These are phyloP conservation scores for Glandiceps talaboti DNA, from an alignment of 53 echinoderm and acorn worm genomes.

Conservation along the genomic window DNA sequence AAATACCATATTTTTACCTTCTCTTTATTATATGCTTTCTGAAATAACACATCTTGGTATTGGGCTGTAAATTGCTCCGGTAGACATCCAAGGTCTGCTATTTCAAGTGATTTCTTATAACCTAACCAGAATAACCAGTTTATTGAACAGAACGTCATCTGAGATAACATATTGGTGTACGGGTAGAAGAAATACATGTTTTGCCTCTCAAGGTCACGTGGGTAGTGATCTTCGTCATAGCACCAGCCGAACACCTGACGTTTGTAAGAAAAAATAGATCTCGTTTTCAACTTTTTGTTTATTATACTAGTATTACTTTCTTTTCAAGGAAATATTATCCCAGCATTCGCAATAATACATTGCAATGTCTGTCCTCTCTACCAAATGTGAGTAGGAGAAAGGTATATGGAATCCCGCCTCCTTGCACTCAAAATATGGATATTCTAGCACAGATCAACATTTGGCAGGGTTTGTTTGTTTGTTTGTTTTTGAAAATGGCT, in stretches of 20 bases:
- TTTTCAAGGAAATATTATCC: too few species aligned
- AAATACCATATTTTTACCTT: not conserved
- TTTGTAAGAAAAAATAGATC: too few species aligned
- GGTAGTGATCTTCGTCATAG: not conserved
- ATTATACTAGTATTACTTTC: too few species aligned
- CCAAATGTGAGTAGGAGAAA: too few species aligned
- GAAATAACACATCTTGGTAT: not conserved
- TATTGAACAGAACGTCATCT: constrained; percentile 40
- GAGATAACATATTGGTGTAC: constrained; percentile 20
- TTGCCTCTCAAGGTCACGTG: constrained; percentile 7
- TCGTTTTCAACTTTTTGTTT: too few species aligned
- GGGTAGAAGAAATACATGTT: constrained; percentile 35
- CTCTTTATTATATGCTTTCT: not conserved
- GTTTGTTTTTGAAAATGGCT: too few species aligned
- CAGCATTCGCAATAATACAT: too few species aligned
- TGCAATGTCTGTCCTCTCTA: too few species aligned
- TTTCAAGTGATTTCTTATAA: not conserved
- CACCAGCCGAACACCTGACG: not conserved
- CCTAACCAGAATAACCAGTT: constrained; percentile 50
- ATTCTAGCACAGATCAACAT: too few species aligned
- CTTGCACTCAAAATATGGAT: too few species aligned
- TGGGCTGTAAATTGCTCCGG: not conserved
- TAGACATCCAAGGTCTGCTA: not conserved
- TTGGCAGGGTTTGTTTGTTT: too few species aligned
- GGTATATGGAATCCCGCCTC: too few species aligned